Conservation (phyloP, 2,113 vertebrate genomes). For the Periophthalmodon schlosseri region DNA sequence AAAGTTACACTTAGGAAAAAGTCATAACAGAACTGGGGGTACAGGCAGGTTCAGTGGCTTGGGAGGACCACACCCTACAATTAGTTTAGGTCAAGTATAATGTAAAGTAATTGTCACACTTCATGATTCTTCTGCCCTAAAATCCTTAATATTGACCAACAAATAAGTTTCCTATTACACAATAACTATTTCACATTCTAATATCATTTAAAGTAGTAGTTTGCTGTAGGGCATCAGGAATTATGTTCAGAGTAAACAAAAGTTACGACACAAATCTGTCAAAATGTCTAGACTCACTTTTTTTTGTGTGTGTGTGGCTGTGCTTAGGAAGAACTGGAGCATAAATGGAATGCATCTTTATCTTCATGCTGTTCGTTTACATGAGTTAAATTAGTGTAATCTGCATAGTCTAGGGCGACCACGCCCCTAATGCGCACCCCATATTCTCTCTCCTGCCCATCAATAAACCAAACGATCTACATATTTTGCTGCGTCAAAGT, state of each 20-base stretch:
- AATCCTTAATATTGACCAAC: background rate
- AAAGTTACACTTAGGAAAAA: background rate
- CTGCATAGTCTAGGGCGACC: conserved; percentile 28
- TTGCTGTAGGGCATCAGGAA: no score
- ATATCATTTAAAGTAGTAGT: background rate
- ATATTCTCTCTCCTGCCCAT: background rate
- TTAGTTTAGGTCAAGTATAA: background rate
- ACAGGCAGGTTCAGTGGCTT: background rate
- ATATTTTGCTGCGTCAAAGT: conserved; percentile 2
- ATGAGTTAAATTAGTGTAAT: background rate
- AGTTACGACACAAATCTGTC: no score
- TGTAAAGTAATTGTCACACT: no score
- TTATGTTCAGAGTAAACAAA: no score
- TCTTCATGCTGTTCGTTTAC: background rate
- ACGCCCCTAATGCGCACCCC: conserved; percentile 62
- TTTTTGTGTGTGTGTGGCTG: no score
- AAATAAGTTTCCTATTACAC: no score
- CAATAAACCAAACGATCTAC: background rate
- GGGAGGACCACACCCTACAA: background rate
- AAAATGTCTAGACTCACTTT: no score
- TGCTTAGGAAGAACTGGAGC: no score
- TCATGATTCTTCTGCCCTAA: background rate
- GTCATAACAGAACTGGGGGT: background rate
- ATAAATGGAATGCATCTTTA: background rate
- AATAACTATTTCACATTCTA: background rate